Evolutionary conservation across 1,140 invertebrate genomes (phyloP).

Genomic region (Patella vulgata): DNA sequence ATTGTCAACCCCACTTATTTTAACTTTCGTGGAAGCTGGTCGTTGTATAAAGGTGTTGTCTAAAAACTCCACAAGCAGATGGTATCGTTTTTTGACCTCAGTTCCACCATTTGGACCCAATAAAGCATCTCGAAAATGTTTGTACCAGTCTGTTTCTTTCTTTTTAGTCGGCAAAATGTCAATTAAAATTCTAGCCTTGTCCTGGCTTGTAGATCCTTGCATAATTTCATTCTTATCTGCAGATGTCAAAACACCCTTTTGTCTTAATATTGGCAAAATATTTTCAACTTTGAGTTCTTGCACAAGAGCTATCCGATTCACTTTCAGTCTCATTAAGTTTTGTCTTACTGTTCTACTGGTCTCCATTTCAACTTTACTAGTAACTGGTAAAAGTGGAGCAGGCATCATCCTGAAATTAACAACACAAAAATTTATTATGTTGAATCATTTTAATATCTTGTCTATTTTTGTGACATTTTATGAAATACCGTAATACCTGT

Average conservation of each 20-base stretch:
- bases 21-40: conserved; percentile 8
- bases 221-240: conserved; percentile 51
- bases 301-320: conserved; percentile 62
- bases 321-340: conserved; percentile 56
- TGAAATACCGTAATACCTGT: no score
- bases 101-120: conserved; percentile 43
- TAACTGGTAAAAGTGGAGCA: no score
- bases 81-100: conserved; percentile 52
- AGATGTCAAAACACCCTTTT: conserved; percentile 43
- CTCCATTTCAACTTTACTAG: no score
- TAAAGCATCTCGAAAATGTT: conserved; percentile 50
- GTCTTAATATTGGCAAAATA: conserved; percentile 43
- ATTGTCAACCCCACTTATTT: conserved; percentile 27
- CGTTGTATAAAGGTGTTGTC: conserved; percentile 58
- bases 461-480: no score
- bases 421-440: no score
- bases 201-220: conserved; percentile 43
- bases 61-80: conserved; percentile 59
- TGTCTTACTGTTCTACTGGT: conserved; percentile 46
- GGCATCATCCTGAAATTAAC: no score
- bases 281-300: conserved; percentile 62
- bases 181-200: conserved; percentile 55
- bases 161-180: conserved; percentile 57
- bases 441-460: no score
- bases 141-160: conserved; percentile 56